Conservation (phyloP, 2,113 vertebrate genomes). For the Syngnathus typhle region DNA sequence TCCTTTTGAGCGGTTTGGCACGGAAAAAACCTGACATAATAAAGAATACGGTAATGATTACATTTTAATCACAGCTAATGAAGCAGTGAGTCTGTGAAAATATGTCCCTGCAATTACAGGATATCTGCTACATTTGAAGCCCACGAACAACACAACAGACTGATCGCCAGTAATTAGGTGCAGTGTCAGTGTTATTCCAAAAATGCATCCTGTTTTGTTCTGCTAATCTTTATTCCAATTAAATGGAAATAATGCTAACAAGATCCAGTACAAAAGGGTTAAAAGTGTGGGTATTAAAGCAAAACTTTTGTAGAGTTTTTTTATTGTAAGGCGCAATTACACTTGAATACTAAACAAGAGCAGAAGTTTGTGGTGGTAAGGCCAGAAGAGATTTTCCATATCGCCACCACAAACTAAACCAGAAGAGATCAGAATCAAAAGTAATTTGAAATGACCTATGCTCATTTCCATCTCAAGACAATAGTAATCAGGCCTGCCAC, state of each 20-base stretch:
- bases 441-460: background rate
- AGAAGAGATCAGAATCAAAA: background rate
- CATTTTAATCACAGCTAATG: constrained; percentile 39
- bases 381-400: background rate
- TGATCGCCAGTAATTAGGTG: background rate
- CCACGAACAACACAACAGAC: background rate
- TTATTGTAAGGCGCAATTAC: background rate
- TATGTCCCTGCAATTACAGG: constrained; percentile 17
- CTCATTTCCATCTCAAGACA: background rate
- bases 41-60: constrained; percentile 29
- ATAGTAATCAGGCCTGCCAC: background rate
- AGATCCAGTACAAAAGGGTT: background rate
- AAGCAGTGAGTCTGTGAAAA: constrained; percentile 27
- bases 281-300: background rate
- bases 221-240: background rate
- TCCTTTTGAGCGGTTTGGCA: constrained; percentile 6
- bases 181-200: background rate
- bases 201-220: background rate
- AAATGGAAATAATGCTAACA: background rate
- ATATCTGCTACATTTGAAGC: constrained; percentile 9
- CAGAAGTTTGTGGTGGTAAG: constrained; percentile 1
- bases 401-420: background rate
- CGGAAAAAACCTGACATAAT: constrained; percentile 20
- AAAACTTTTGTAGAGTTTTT: background rate
- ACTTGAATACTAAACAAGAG: background rate